Percentiles rank a stretch among this genome's conserved stretches.
These are phyloP conservation scores for Guaruba guarouba DNA, from an alignment of 2,113 vertebrate genomes.

Conservation along the genomic window DNA sequence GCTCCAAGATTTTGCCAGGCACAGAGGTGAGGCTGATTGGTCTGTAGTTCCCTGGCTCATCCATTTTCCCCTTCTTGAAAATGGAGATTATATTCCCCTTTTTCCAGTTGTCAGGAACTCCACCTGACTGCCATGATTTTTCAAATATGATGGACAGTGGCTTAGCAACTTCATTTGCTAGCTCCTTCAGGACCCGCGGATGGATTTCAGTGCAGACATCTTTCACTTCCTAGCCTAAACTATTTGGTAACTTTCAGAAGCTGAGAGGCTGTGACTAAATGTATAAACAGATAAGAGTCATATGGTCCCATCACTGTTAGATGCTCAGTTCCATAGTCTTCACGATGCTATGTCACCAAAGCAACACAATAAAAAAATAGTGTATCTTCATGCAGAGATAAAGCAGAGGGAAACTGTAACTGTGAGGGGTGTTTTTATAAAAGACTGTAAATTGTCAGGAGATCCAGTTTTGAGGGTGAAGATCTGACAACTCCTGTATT, in stretches of 20 bases:
- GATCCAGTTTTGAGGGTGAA: not conserved
- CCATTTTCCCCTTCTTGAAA: too few species aligned
- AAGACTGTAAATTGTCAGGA: not conserved
- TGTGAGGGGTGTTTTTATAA: not conserved
- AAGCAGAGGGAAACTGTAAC: not conserved
- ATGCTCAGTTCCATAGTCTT: not conserved
- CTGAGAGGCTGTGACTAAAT: not conserved
- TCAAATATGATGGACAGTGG: too few species aligned
- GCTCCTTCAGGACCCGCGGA: too few species aligned
- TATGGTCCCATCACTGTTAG: not conserved
- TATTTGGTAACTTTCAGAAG: not conserved
- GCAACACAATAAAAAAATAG: not conserved
- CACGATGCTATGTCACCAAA: not conserved
- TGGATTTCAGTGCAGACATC: not conserved
- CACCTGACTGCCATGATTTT: too few species aligned
- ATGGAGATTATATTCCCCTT: too few species aligned
- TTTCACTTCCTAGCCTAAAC: not conserved
- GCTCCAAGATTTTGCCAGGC: too few species aligned
- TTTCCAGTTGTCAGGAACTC: too few species aligned
- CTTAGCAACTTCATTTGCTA: too few species aligned
- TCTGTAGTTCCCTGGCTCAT: too few species aligned
- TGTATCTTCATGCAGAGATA: not conserved
- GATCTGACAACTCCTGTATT: not conserved
- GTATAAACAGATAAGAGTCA: not conserved
- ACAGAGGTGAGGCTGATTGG: too few species aligned